phyloP scores from a whole-genome alignment of 2,113 vertebrate species.

The Cavia porcellus region DNA sequence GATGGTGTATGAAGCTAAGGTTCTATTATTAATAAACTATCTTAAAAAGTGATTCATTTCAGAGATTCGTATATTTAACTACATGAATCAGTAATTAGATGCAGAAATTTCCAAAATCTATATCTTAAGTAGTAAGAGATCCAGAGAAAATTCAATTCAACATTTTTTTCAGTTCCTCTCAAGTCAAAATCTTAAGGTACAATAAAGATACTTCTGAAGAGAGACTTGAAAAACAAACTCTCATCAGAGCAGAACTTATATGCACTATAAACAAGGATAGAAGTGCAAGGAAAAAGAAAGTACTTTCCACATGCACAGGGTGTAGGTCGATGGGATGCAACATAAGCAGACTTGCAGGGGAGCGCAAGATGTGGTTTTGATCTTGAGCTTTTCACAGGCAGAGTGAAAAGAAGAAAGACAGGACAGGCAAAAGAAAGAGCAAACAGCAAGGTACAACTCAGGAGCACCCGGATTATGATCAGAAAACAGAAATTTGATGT shows the following conservation, averaged over 20 bases:
- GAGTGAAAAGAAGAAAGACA: not conserved
- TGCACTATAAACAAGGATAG: not conserved
- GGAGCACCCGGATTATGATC: not conserved
- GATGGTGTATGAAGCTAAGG: not conserved
- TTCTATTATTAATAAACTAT: slow-evolving; percentile 2
- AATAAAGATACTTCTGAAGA: not conserved
- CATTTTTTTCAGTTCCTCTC: not conserved
- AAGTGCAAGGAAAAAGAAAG: not conserved
- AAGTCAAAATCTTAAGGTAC: not conserved
- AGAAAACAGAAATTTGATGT: not conserved
- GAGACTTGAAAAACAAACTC: not conserved
- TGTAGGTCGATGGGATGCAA: not conserved
- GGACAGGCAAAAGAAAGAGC: not conserved
- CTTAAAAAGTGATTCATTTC: slow-evolving; percentile 30
- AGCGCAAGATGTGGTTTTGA: not conserved
- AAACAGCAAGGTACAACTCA: not conserved
- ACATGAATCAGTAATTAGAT: not conserved
- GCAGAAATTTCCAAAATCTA: not conserved
- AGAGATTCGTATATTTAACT: slow-evolving; percentile 21
- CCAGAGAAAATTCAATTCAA: not conserved
- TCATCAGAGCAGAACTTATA: not conserved
- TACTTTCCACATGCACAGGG: not conserved
- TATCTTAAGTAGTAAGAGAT: slow-evolving; percentile 14
- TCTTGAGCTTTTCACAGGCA: not conserved
- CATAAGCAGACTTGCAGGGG: not conserved